Conservation (phyloP, 2,113 vertebrate species). For the Thymallus thymallus region DNA sequence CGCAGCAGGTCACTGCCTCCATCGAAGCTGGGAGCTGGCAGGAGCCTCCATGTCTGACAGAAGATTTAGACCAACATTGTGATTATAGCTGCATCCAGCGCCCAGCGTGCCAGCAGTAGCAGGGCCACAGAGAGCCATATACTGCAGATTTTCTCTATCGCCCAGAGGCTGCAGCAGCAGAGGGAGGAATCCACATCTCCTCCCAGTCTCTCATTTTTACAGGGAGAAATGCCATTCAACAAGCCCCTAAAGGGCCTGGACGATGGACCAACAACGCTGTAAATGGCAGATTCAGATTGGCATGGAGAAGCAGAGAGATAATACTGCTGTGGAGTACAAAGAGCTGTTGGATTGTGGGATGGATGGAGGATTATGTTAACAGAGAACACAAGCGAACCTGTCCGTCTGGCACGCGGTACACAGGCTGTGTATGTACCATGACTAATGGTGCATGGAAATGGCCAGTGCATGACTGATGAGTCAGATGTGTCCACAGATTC, state of each 20-base stretch:
- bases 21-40: constrained; percentile 37
- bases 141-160: constrained; percentile 41
- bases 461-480: constrained; percentile 53
- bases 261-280: constrained; percentile 24
- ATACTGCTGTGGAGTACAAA: constrained; percentile 25
- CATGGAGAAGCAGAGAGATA: constrained; percentile 29
- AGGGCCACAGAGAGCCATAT: background rate
- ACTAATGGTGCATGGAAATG: constrained; percentile 43
- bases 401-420: constrained; percentile 3
- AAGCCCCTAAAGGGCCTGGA: constrained; percentile 32
- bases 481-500: constrained; percentile 47
- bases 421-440: constrained; percentile 37
- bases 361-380: constrained; percentile 31
- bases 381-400: constrained; percentile 15
- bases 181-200: background rate
- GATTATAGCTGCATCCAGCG: background rate
- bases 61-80: constrained; percentile 46
- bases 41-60: constrained; percentile 36
- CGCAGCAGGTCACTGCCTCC: constrained; percentile 51
- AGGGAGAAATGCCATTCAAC: constrained; percentile 7
- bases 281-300: constrained; percentile 35
- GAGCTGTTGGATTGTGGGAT: constrained; percentile 11
- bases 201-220: no score
- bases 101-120: no score
- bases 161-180: constrained; percentile 15